A percentile compares a stretch with the other conserved stretches of the same genome.
Evolutionary conservation across 2,888 invertebrate genomes (phyloP).

Genomic region (Dione juno): DNA sequence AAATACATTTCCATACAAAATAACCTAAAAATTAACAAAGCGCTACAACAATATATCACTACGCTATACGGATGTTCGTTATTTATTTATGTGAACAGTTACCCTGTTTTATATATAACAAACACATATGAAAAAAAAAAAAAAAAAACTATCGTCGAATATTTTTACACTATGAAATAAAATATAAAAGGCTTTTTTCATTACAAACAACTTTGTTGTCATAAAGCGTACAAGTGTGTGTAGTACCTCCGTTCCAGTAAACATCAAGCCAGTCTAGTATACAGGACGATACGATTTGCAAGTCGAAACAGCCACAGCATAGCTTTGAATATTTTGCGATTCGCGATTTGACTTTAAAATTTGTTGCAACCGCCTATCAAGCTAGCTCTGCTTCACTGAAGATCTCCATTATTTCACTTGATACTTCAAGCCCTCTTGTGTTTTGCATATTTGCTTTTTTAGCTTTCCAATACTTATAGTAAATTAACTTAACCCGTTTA

Average conservation of each 20-base stretch:
- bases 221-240: constrained; percentile 16
- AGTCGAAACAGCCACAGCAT: constrained; percentile 64
- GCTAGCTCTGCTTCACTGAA: constrained; percentile 48
- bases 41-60: background rate
- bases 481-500: constrained; percentile 13
- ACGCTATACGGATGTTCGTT: background rate
- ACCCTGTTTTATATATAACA: background rate
- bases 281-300: constrained; percentile 63
- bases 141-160: background rate
- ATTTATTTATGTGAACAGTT: constrained; percentile 4
- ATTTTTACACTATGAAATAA: background rate
- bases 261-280: constrained; percentile 41
- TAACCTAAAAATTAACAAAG: background rate
- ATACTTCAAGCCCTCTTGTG: constrained; percentile 40
- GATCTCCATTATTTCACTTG: constrained; percentile 54
- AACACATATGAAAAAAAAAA: background rate
- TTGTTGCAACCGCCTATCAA: constrained; percentile 69
- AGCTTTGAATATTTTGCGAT: constrained; percentile 77
- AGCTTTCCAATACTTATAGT: constrained; percentile 14
- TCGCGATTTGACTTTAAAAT: constrained; percentile 79
- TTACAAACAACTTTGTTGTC: background rate
- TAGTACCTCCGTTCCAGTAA: background rate
- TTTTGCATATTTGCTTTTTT: constrained; percentile 30
- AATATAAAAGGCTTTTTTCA: background rate
- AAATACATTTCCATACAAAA: background rate